Evolutionary conservation across 2,797 vertebrate genomes (phyloP), one percentile per base, ranked within the genome.

Genomic region (Lateolabrax maculatus): DNA sequence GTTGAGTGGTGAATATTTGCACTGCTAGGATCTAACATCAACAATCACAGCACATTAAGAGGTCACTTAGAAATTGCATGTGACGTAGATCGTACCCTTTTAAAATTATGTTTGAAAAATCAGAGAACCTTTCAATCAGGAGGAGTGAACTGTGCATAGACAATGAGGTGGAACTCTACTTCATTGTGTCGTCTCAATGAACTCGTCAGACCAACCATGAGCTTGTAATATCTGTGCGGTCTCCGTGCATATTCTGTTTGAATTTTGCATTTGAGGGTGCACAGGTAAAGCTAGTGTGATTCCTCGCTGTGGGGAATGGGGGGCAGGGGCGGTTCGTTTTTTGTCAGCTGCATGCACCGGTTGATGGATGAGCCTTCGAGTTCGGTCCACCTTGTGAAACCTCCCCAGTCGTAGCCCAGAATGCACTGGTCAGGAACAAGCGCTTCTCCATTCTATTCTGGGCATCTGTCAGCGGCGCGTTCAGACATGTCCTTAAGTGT

Each of bases 351-450:
- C 61, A 55, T 18, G 65, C 65, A 46, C 48, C 57, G 5, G 63
- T 72, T 94, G 93, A 95, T 93, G 84, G 85, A 94, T 94, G 91
- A 91, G 84, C 64, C 75, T 77, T 66, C 6, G 31, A 85, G 87
- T 82, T 83, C 13, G 48, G 77, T 74, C 83, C 82, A 56, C 74
- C 84, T 87, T 27, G 75, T 81, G 75, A 79, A 87, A 82, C 74
- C 71, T 80, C 81, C 73, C 81, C 72, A 63, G 71, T 80, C 61
- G 48, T 23, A 58, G 68, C 81, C 66, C 84, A 89, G 84, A 81
- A 86, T 69, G 84, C 88, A 77, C 67, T 84, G 86, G 88, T 89
- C 83, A 85, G 83, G 83, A 92, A 86, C 87, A 23, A 84, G 85
- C 41, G 34, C 73, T 79, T 48, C 75, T 88, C 79, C 71, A 23